Percentiles rank a stretch among this genome's conserved stretches.
Evolutionary conservation across 53 echinoderm and acorn worm species (phyloP).

Genomic region (Temnopleurus reevesii): DNA sequence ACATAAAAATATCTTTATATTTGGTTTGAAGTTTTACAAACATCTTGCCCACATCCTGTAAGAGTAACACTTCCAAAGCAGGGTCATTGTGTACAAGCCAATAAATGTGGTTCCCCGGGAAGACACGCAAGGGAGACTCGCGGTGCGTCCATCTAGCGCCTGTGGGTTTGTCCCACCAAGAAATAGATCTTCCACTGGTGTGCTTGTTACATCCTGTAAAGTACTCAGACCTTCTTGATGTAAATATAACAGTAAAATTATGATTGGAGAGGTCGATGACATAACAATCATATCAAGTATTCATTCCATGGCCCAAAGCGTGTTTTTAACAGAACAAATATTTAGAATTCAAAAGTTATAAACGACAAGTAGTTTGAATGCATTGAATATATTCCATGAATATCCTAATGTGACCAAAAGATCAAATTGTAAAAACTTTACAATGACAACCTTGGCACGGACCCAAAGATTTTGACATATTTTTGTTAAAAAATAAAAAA

Average conservation of each 20-base stretch:
- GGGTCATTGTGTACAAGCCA: not conserved
- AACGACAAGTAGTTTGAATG: too few species aligned
- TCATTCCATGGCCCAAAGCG: too few species aligned
- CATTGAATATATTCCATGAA: too few species aligned
- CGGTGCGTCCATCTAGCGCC: conserved; percentile 28
- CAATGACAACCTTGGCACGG: too few species aligned
- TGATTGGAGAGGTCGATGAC: not conserved
- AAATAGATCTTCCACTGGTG: not conserved
- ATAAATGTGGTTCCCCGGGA: not conserved
- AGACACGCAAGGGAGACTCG: not conserved
- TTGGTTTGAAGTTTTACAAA: too few species aligned
- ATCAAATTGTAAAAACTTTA: too few species aligned
- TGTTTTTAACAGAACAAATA: too few species aligned
- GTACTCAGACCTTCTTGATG: not conserved
- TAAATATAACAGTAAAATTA: not conserved
- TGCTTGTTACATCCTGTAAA: not conserved
- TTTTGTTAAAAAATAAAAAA: too few species aligned
- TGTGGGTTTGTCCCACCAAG: not conserved
- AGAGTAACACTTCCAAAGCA: not conserved
- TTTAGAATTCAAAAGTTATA: too few species aligned
- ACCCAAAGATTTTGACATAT: too few species aligned
- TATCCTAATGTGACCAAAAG: too few species aligned
- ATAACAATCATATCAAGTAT: not conserved
- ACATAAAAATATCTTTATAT: too few species aligned
- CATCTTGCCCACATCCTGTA: conserved; percentile 5